Conservation (phyloP, 1,140 invertebrate genomes). For the Pinna nobilis region DNA sequence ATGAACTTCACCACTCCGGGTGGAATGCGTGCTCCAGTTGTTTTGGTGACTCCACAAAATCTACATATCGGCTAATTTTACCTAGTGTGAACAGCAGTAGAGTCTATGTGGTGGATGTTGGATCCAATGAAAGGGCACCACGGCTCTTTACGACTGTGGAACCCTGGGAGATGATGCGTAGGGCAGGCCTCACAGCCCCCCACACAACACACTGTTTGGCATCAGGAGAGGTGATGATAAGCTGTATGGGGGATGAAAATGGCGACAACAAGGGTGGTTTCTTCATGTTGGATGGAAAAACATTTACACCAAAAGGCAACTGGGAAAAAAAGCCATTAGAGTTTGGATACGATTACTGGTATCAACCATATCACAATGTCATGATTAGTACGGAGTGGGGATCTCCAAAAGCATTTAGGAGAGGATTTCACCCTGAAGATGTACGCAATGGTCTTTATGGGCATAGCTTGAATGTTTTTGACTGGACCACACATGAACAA, state of each 20-base stretch:
- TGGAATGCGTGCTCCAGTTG: constrained; percentile 98
- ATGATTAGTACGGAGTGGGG: constrained; percentile 96
- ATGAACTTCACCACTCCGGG: constrained; percentile 96
- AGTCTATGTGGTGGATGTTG: constrained; percentile 90
- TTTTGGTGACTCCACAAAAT: constrained; percentile 79
- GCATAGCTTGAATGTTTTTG: constrained; percentile 89
- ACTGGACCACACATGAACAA: constrained; percentile 88
- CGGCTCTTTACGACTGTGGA: constrained; percentile 80
- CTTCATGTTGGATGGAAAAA: constrained; percentile 89
- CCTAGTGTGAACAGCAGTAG: constrained; percentile 89
- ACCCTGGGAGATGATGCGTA: constrained; percentile 81
- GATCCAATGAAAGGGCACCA: constrained; percentile 81
- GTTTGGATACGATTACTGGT: constrained; percentile 90
- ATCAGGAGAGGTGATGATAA: constrained; percentile 95
- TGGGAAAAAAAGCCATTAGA: constrained; percentile 74
- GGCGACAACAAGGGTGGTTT: constrained; percentile 88
- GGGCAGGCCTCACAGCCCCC: constrained; percentile 84
- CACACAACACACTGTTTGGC: constrained; percentile 96
- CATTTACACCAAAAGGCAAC: constrained; percentile 82
- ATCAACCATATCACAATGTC: constrained; percentile 94
- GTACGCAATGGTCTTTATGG: constrained; percentile 84
- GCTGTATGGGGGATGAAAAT: constrained; percentile 89
- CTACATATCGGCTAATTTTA: constrained; percentile 86
- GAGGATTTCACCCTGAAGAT: constrained; percentile 83
- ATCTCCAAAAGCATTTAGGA: constrained; percentile 87